These are phyloP conservation scores for Littorina saxatilis DNA, from an alignment of 1,140 invertebrate species.

Conservation along the genomic window DNA sequence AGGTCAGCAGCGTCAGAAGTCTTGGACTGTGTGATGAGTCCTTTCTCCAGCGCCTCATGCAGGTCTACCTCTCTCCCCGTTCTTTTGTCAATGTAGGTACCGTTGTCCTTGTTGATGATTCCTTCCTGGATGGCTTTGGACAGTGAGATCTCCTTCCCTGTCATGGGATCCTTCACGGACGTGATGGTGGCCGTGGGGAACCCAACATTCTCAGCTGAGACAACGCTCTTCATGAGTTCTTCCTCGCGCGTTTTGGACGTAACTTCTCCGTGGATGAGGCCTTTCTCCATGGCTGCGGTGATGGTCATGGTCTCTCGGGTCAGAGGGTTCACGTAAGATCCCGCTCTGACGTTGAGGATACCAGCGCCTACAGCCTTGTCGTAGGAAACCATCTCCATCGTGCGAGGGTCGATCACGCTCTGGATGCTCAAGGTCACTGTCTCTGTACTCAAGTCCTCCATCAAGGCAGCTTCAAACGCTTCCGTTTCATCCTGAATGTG, in stretches of 20 bases:
- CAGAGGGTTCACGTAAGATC: conserved; percentile 84
- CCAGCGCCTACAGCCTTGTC: conserved; percentile 90
- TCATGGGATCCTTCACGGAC: conserved; percentile 83
- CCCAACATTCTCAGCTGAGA: conserved; percentile 57
- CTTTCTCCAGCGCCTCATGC: conserved; percentile 63
- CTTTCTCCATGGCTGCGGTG: conserved; percentile 77
- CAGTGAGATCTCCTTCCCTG: conserved; percentile 84
- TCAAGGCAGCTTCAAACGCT: conserved; percentile 64
- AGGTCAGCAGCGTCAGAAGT: conserved; percentile 63
- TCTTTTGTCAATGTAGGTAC: conserved; percentile 87
- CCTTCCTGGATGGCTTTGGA: conserved; percentile 79
- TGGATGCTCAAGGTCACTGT: conserved; percentile 75
- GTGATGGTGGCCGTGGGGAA: conserved; percentile 80
- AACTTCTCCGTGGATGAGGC: conserved; percentile 79
- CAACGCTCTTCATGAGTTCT: conserved; percentile 66
- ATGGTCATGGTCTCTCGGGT: conserved; percentile 82
- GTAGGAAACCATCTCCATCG: conserved; percentile 87
- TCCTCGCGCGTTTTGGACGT: conserved; percentile 65
- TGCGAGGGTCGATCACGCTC: conserved; percentile 87
- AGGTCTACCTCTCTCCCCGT: conserved; percentile 80
- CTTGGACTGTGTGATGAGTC: conserved; percentile 68
- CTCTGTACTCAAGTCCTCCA: conserved; percentile 72
- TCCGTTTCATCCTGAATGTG: conserved; percentile 72
- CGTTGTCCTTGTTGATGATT: conserved; percentile 89
- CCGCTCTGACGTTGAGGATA: conserved; percentile 87